Evolutionary conservation across 1,140 invertebrate species (phyloP).

Genomic region (Glomeris maerens): DNA sequence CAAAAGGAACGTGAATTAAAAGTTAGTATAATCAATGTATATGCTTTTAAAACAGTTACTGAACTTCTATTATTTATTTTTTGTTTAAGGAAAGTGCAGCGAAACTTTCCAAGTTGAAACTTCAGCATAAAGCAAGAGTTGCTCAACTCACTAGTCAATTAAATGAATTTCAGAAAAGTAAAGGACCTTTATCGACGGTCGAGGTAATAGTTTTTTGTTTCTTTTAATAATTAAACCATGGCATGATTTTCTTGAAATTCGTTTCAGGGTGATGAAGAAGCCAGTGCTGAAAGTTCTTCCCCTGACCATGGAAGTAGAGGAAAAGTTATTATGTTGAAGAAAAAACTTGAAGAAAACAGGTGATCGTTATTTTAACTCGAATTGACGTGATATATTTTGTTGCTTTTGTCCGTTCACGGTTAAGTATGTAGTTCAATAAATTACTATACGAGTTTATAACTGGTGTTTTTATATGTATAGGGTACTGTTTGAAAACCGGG

Average conservation of each 20-base stretch:
- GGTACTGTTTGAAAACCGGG: conserved; percentile 20
- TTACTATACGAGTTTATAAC: not conserved
- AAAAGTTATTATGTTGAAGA: conserved; percentile 24
- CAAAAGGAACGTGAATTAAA: conserved; percentile 26
- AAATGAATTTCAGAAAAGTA: conserved; percentile 26
- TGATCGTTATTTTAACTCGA: not conserved
- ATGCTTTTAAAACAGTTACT: not conserved
- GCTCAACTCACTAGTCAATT: conserved; percentile 24
- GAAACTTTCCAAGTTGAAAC: conserved; percentile 30
- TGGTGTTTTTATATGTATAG: not conserved
- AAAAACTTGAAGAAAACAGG: conserved; percentile 18
- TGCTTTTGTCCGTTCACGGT: not conserved
- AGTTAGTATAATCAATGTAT: conserved; percentile 11
- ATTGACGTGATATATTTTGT: not conserved
- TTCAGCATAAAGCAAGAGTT: conserved; percentile 31
- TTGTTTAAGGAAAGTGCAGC: conserved; percentile 28
- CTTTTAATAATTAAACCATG: conserved; percentile 1
- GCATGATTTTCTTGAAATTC: not conserved
- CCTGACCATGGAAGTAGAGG: conserved; percentile 21
- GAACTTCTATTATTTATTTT: conserved; percentile 1
- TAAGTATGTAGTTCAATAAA: not conserved
- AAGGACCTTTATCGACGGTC: conserved; percentile 18
- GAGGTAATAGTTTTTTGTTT: conserved; percentile 7
- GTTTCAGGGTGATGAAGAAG: conserved; percentile 1
- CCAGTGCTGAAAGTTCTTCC: conserved; percentile 1